Evolutionary conservation across 2,797 vertebrate species (phyloP).

Genomic region (Pristis pectinata): DNA sequence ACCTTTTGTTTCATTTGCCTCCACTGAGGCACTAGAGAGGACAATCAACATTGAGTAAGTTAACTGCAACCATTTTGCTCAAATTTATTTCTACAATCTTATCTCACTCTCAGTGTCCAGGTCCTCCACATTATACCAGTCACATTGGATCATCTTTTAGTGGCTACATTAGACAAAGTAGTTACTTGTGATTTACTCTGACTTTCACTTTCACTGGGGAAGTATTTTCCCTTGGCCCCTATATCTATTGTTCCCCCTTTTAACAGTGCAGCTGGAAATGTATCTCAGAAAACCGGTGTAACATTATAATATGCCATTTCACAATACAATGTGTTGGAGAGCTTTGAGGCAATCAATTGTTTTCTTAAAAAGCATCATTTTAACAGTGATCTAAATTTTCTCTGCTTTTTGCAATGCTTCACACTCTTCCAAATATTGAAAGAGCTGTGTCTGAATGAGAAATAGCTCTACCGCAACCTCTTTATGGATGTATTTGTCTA

Average conservation of each 20-base stretch:
- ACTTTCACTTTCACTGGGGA: background rate
- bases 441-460: background rate
- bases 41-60: background rate
- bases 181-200: background rate
- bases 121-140: background rate
- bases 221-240: background rate
- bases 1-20: background rate
- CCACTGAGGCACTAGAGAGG: background rate
- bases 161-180: background rate
- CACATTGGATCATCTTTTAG: background rate
- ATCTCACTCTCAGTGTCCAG: background rate
- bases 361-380: background rate
- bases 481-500: background rate
- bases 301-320: background rate
- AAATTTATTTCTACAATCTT: background rate
- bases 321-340: background rate
- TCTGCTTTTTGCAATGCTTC: background rate
- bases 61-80: background rate
- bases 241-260: background rate
- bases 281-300: background rate
- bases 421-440: constrained; percentile 6
- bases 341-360: background rate
- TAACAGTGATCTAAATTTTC: background rate
- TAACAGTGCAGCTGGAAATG: background rate
- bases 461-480: background rate